Conservation (phyloP, 2,888 invertebrate species). For the Unio delphinus region DNA sequence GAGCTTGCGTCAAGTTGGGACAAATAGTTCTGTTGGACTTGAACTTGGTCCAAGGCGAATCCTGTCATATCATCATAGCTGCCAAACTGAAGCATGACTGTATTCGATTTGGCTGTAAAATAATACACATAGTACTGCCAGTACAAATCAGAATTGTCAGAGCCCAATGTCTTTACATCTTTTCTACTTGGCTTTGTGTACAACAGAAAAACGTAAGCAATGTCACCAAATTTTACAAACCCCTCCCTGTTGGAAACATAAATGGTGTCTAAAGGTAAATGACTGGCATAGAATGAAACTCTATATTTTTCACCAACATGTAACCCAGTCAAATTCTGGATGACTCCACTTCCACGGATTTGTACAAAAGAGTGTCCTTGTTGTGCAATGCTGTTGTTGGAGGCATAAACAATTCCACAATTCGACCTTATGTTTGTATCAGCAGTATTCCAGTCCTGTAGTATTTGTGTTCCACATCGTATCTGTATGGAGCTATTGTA, state of each 20-base stretch:
- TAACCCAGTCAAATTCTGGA: conserved; percentile 4
- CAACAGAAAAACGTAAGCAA: conserved; percentile 14
- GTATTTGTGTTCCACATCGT: too few species aligned
- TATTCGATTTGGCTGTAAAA: conserved; percentile 3
- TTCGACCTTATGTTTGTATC: too few species aligned
- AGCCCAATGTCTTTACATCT: neutral
- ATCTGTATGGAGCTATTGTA: too few species aligned
- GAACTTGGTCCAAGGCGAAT: conserved; percentile 18
- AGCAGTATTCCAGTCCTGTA: too few species aligned
- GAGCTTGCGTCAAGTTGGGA: neutral
- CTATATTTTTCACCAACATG: conserved; percentile 2
- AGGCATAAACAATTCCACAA: too few species aligned
- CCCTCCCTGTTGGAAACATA: conserved; percentile 16
- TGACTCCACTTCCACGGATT: conserved; percentile 1
- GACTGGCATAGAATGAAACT: conserved; percentile 17
- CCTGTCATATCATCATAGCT: conserved; percentile 4
- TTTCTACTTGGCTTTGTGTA: conserved; percentile 13
- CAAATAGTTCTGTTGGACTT: conserved; percentile 5
- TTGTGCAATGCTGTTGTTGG: too few species aligned
- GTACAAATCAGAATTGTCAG: neutral
- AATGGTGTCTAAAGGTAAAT: conserved; percentile 8
- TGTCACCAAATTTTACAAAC: conserved; percentile 8
- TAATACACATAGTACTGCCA: conserved; percentile 27
- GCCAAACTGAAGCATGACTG: conserved; percentile 6
- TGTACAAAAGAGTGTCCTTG: too few species aligned